These are phyloP conservation scores for Synanceia verrucosa DNA, from an alignment of 2,797 vertebrate species.

Conservation along the genomic window DNA sequence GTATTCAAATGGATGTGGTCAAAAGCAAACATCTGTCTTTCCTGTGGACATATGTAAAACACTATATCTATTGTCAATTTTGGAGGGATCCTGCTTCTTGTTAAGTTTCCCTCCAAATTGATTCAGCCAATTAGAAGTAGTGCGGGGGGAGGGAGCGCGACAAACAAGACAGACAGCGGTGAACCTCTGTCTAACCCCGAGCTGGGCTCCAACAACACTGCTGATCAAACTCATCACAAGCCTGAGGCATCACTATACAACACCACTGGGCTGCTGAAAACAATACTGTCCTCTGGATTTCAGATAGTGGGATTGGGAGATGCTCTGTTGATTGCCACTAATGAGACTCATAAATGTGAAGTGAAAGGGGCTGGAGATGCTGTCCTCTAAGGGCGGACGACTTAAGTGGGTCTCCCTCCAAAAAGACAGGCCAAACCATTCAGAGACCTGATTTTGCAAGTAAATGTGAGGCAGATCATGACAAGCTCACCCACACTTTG, in stretches of 20 bases:
- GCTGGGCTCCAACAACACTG: constrained; percentile 63
- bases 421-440: constrained; percentile 41
- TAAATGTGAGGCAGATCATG: constrained; percentile 31
- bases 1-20: constrained; percentile 71
- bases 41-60: constrained; percentile 75
- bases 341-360: constrained; percentile 66
- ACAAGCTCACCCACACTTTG: constrained; percentile 27
- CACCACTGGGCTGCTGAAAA: constrained; percentile 44
- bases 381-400: constrained; percentile 13
- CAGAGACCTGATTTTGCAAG: constrained; percentile 25
- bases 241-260: constrained; percentile 21
- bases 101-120: constrained; percentile 78
- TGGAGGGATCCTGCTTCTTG: constrained; percentile 77
- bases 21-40: constrained; percentile 78
- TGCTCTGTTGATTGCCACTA: constrained; percentile 52
- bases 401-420: constrained; percentile 60
- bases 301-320: constrained; percentile 31
- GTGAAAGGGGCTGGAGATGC: constrained; percentile 35
- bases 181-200: constrained; percentile 74
- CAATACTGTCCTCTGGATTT: constrained; percentile 57
- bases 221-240: constrained; percentile 38
- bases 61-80: constrained; percentile 78
- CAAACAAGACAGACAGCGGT: constrained; percentile 49
- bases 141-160: constrained; percentile 41
- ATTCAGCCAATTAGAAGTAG: constrained; percentile 72